A percentile compares a stretch with the other conserved stretches of the same genome.
Evolutionary conservation across 2,797 vertebrate genomes (phyloP).

Genomic region (Pteropus rufus): DNA sequence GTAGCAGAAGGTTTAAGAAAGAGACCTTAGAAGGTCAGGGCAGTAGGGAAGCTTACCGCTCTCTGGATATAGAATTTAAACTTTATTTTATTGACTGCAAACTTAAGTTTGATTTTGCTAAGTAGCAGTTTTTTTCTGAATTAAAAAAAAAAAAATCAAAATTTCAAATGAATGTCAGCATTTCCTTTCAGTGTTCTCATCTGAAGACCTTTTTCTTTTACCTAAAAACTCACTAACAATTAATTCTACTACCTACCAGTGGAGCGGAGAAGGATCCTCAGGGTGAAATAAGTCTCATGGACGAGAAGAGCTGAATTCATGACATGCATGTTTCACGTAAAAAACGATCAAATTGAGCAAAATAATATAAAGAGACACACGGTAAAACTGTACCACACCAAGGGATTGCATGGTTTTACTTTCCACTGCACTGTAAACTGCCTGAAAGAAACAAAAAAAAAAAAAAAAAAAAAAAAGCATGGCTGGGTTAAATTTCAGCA

Average conservation of each 20-base stretch:
- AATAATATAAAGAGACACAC: conserved; percentile 55
- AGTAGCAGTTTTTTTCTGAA: not conserved
- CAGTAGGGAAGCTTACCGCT: not conserved
- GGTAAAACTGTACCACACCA: conserved; percentile 31
- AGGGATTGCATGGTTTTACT: conserved; percentile 45
- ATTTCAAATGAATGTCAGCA: conserved; percentile 13
- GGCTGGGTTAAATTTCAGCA: conserved; percentile 64
- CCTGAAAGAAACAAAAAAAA: conserved; percentile 15
- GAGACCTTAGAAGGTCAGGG: not conserved
- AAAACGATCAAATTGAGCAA: conserved; percentile 51
- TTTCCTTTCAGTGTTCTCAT: not conserved
- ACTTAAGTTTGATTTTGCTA: not conserved
- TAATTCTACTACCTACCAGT: not conserved
- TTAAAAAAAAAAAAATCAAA: not conserved
- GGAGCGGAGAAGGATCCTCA: not conserved
- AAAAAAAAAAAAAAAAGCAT: not conserved
- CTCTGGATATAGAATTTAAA: not conserved
- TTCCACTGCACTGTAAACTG: conserved; percentile 52
- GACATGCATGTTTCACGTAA: conserved; percentile 26
- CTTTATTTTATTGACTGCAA: not conserved
- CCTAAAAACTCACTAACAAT: not conserved
- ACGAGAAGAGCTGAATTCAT: conserved; percentile 47
- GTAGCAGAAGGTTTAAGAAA: not conserved
- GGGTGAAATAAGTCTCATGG: conserved; percentile 17
- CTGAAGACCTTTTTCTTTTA: not conserved